Base-by-base conservation (phyloP, 2,113 vertebrate genomes). In the Philantomba maxwellii region DNA sequence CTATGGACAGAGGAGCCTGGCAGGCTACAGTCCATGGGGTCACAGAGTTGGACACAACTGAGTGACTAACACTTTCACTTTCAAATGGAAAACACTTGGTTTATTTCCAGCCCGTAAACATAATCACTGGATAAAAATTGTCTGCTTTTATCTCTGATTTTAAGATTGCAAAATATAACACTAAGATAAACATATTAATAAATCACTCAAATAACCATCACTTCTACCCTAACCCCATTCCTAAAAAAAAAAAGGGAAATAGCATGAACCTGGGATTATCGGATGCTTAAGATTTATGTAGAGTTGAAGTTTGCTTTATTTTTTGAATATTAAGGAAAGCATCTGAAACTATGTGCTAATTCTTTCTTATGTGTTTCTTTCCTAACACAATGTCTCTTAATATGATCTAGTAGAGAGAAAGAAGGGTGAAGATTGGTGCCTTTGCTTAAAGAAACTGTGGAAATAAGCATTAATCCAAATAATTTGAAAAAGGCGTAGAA, bases 401-500 rank as follows among this genome's bases (percentile, higher is more conserved):
- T 47, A 82, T 90, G 92, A 70, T 93, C 96, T 98, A 26, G 21
- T 26, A 47, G 47, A 88, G 6, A n/a, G 25, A 57, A 5, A 85
- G 13, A 73, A 5, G 11, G 58, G 6, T 90, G 36, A 95, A 84
- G 26, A 80, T 90, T 47, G 5, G 85, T 95, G 23, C 7, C 33
- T 64, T 93, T 62, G 23, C 28, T 92, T 93, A 93, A 81, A 92
- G 16, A 83, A 25, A 73, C 11, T 39, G 17, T 81, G 36, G 39
- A 57, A 47, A 23, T 81, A 53, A 89, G 70, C 91, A 87, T 28
- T 92, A 94, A 97, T 7, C 19, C 10, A 70, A 70, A 2, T 7
- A 89, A 90, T 60, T 66, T 82, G 16, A 80, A 97, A 62, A 93
- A 78, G 95, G 28, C 62, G 96, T n/a, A 57, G 21, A 66, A 83